Evolutionary conservation across 1,140 invertebrate genomes (phyloP).

Genomic region (Colletes latitarsis): DNA sequence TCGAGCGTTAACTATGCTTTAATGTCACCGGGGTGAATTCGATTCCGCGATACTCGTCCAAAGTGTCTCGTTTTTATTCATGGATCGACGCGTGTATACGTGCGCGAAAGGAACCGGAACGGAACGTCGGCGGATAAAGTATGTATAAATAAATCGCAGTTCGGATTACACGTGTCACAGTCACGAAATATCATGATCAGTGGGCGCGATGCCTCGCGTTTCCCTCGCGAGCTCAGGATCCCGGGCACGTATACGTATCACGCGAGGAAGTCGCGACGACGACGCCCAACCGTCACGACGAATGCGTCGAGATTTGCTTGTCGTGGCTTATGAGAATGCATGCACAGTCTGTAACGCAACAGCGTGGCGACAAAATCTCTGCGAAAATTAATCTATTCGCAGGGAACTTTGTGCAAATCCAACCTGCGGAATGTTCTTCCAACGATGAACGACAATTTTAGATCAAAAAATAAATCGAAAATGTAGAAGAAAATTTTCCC

Average conservation of each 20-base stretch:
- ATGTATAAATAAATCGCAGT: constrained; percentile 50
- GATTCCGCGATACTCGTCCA: constrained; percentile 18
- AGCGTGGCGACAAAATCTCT: no score
- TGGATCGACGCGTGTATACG: constrained; percentile 7
- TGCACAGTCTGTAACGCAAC: background rate
- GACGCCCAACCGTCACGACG: constrained; percentile 4
- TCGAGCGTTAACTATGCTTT: background rate
- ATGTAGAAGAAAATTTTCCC: no score
- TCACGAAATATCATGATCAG: constrained; percentile 39
- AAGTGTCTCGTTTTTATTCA: constrained; percentile 48
- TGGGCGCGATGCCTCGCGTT: constrained; percentile 11
- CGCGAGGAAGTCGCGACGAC: background rate
- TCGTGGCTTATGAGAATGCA: constrained; percentile 44
- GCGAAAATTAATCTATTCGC: no score
- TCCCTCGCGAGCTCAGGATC: constrained; percentile 8
- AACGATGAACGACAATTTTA: no score
- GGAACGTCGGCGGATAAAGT: background rate
- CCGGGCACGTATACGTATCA: constrained; percentile 30
- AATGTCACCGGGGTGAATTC: background rate
- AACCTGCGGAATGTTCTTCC: no score
- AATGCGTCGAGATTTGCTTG: constrained; percentile 40
- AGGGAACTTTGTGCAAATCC: no score
- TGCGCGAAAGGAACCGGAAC: constrained; percentile 4
- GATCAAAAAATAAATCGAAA: no score
- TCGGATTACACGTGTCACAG: constrained; percentile 45